phyloP scores from a whole-genome alignment of 1,140 invertebrate genomes.

The Bombus pascuorum region DNA sequence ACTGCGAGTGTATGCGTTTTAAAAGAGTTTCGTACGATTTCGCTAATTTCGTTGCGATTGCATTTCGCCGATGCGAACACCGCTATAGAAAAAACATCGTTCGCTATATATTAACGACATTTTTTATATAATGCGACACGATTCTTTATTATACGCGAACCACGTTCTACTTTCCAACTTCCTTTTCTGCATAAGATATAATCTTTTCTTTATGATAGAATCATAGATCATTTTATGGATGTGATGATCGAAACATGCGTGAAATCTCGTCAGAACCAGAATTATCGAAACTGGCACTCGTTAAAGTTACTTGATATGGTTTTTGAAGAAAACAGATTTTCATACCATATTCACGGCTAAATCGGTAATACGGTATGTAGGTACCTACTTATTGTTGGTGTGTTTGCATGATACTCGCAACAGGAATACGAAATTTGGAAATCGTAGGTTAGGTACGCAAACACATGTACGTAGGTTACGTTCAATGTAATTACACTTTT shows the following conservation, averaged over 20 bases:
- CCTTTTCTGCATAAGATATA: background rate
- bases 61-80: background rate
- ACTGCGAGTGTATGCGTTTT: background rate
- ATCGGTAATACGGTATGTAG: no score
- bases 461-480: background rate
- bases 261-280: background rate
- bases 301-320: background rate
- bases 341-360: background rate
- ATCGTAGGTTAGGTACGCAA: background rate
- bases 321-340: background rate
- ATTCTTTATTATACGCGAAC: no score
- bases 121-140: no score
- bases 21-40: background rate
- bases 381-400: no score
- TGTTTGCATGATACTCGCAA: background rate
- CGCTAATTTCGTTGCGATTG: background rate
- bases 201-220: background rate
- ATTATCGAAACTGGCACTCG: background rate
- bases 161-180: background rate
- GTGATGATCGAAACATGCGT: background rate
- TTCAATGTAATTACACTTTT: background rate
- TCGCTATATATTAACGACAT: no score
- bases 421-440: background rate
- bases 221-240: no score
- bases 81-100: background rate